phyloP scores from a whole-genome alignment of 2,113 vertebrate genomes.

The Nipponia nippon region DNA sequence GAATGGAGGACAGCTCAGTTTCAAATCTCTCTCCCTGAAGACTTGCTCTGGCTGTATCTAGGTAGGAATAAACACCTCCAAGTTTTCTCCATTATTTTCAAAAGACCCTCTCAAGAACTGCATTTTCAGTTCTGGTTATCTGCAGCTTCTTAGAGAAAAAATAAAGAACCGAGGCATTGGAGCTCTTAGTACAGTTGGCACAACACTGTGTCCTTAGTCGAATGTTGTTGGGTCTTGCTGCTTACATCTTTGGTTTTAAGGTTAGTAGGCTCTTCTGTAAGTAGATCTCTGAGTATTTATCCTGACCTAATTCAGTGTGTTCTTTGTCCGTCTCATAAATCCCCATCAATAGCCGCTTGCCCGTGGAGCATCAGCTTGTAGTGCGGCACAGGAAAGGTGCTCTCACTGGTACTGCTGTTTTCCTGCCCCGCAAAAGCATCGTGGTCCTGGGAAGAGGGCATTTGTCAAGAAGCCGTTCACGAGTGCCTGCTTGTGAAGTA shows the following conservation, averaged over 20 bases:
- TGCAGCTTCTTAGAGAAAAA: not conserved
- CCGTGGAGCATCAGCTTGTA: not conserved
- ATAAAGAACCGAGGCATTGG: not conserved
- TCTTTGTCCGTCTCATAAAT: not conserved
- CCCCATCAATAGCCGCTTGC: fast-evolving
- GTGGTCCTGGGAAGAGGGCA: not conserved
- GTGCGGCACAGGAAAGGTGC: fast-evolving
- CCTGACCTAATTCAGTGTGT: conserved; percentile 1
- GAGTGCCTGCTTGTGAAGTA: not conserved
- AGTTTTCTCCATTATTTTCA: not conserved
- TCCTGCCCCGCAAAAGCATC: not conserved
- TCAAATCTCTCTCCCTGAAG: not conserved
- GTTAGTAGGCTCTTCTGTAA: conserved; percentile 8
- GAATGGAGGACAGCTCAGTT: not conserved
- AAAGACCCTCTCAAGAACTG: not conserved
- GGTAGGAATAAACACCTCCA: not conserved
- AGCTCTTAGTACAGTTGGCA: not conserved
- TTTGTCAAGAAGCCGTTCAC: not conserved
- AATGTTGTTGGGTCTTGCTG: not conserved
- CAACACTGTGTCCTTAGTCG: not conserved
- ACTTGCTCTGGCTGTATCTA: not conserved
- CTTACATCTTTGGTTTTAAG: not conserved
- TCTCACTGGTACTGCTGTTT: not conserved
- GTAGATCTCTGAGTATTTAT: not conserved
- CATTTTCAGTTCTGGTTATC: not conserved